phyloP scores from a whole-genome alignment of 2,113 vertebrate species.

The Speoplatyrhinus poulsoni region DNA sequence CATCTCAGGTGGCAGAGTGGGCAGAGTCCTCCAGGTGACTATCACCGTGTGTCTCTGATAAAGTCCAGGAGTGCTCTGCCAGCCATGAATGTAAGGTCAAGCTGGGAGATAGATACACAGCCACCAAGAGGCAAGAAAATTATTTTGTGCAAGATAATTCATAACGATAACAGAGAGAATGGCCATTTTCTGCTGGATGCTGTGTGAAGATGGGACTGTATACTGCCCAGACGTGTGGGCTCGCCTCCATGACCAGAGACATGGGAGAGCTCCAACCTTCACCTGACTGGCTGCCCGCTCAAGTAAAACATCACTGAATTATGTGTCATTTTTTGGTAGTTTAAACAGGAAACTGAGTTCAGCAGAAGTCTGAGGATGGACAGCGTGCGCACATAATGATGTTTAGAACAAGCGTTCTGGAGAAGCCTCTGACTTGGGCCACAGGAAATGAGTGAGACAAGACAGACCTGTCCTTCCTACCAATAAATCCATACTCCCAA shows the following conservation, averaged over 20 bases:
- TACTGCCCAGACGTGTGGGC: not conserved
- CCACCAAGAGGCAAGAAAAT: not conserved
- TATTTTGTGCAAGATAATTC: not conserved
- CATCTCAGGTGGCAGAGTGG: slow-evolving; percentile 60
- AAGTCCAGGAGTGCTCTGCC: slow-evolving; percentile 22
- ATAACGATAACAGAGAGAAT: slow-evolving; percentile 5
- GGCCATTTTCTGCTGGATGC: slow-evolving; percentile 1
- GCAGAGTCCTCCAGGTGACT: slow-evolving; percentile 58
- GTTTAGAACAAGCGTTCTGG: slow-evolving; percentile 24
- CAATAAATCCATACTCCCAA: slow-evolving; percentile 2
- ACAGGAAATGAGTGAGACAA: slow-evolving; percentile 24
- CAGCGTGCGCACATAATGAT: slow-evolving; percentile 29
- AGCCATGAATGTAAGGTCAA: slow-evolving; percentile 16
- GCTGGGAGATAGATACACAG: not conserved
- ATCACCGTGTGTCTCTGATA: slow-evolving; percentile 37
- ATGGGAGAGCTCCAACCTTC: slow-evolving; percentile 11
- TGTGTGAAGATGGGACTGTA: too few species aligned
- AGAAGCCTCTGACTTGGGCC: slow-evolving; percentile 22
- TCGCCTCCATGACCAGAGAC: slow-evolving; percentile 6
- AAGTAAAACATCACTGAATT: too few species aligned
- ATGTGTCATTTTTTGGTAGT: too few species aligned
- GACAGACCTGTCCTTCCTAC: slow-evolving; percentile 17
- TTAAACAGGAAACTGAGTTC: not conserved
- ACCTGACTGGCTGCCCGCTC: too few species aligned
- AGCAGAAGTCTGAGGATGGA: too few species aligned